Evolutionary conservation across 2,888 invertebrate species (phyloP).

Genomic region (Monochamus alternatus): DNA sequence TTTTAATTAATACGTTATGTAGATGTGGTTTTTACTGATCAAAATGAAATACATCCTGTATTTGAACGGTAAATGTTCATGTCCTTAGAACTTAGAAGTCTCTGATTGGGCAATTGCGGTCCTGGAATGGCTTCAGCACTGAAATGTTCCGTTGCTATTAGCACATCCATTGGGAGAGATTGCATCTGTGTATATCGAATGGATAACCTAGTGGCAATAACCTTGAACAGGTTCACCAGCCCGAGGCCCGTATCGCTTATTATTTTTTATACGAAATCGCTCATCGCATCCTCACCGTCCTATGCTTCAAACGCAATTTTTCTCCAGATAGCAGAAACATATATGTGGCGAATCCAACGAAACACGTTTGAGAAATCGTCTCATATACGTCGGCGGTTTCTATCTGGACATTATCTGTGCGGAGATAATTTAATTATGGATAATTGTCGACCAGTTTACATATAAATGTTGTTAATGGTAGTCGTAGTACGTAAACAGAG

Average conservation of each 20-base stretch:
- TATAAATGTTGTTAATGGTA: background rate
- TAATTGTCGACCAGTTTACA: background rate
- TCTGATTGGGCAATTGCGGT: background rate
- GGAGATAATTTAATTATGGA: constrained; percentile 10
- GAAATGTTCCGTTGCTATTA: constrained; percentile 39
- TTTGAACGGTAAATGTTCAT: too few species aligned
- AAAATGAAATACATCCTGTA: too few species aligned
- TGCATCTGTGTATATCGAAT: constrained; percentile 39
- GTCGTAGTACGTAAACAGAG: too few species aligned
- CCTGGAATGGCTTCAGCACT: constrained; percentile 8
- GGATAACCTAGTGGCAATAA: constrained; percentile 46
- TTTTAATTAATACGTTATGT: too few species aligned
- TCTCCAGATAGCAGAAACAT: background rate
- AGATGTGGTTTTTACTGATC: too few species aligned
- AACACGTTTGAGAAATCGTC: background rate
- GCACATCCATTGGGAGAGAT: constrained; percentile 40
- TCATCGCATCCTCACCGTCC: constrained; percentile 11
- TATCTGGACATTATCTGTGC: constrained; percentile 2
- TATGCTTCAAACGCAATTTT: constrained; percentile 10
- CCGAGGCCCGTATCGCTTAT: constrained; percentile 24
- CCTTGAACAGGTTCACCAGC: constrained; percentile 46
- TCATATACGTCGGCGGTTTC: background rate
- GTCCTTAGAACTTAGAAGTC: too few species aligned
- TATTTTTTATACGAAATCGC: constrained; percentile 27
- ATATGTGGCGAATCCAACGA: background rate